phyloP scores from a whole-genome alignment of 1,140 invertebrate genomes.

The Drosophila sp. region DNA sequence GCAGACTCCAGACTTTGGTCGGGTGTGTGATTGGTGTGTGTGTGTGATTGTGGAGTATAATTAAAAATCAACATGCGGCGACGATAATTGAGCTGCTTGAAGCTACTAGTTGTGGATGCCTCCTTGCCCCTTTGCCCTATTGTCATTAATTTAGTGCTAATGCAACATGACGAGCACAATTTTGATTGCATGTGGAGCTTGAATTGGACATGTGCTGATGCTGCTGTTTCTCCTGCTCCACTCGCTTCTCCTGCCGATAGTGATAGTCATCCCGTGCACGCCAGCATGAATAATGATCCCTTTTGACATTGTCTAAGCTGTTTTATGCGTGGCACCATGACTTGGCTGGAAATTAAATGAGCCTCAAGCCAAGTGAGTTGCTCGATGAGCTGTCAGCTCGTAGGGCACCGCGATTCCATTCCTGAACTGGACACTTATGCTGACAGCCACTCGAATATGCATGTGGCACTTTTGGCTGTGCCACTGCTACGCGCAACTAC shows the following conservation, averaged over 20 bases:
- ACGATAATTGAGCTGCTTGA: constrained; percentile 35
- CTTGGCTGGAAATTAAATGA: constrained; percentile 75
- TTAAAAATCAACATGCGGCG: constrained; percentile 57
- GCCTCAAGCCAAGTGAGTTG: constrained; percentile 23
- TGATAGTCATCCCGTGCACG: constrained; percentile 33
- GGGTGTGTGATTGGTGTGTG: constrained; percentile 3
- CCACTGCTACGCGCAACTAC: too few species aligned
- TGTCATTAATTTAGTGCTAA: constrained; percentile 51
- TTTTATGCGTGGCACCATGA: constrained; percentile 80
- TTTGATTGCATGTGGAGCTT: constrained; percentile 41
- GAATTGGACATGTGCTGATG: constrained; percentile 22
- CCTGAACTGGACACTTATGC: constrained; percentile 39
- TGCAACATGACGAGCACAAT: constrained; percentile 52
- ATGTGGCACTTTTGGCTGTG: constrained; percentile 41
- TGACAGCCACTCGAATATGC: constrained; percentile 58
- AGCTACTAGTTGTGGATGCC: constrained; percentile 4
- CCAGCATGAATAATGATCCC: constrained; percentile 77
- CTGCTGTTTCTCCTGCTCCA: not conserved
- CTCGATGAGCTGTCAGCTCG: constrained; percentile 38
- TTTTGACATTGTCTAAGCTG: constrained; percentile 81
- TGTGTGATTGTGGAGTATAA: constrained; percentile 18
- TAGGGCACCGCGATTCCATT: constrained; percentile 4
- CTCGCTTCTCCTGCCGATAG: not conserved
- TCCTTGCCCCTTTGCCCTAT: not conserved
- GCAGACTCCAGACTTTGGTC: constrained; percentile 37